Evolutionary conservation across 2,113 vertebrate genomes (phyloP).

Genomic region (Chaetodon trifascialis): DNA sequence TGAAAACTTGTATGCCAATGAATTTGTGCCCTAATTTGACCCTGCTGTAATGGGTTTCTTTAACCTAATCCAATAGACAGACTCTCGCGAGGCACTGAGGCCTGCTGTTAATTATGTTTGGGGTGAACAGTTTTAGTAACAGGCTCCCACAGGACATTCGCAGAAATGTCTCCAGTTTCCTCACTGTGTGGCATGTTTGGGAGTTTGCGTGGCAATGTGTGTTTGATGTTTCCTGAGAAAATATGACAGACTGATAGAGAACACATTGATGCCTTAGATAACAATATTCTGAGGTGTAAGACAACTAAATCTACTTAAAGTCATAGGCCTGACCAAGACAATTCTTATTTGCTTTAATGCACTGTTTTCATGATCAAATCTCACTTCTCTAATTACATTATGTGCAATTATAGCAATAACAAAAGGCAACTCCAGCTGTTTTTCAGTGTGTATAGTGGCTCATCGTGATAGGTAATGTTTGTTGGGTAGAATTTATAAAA

Average conservation of each 20-base stretch:
- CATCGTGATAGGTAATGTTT: constrained; percentile 1
- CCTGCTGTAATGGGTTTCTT: constrained; percentile 44
- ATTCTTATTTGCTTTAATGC: not conserved
- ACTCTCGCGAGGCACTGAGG: constrained; percentile 25
- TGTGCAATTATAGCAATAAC: not conserved
- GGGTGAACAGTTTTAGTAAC: constrained; percentile 66
- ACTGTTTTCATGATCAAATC: not conserved
- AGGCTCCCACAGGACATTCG: constrained; percentile 57
- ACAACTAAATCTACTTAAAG: not conserved
- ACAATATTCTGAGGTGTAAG: not conserved
- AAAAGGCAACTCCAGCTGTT: constrained; percentile 15
- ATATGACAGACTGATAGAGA: not conserved
- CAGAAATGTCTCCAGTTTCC: constrained; percentile 46
- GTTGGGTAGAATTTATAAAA: constrained; percentile 12
- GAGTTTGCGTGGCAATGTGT: constrained; percentile 30
- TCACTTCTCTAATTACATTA: not conserved
- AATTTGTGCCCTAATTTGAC: constrained; percentile 55
- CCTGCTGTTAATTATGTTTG: constrained; percentile 66
- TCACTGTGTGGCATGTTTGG: constrained; percentile 18
- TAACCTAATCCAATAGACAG: constrained; percentile 42
- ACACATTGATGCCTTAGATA: not conserved
- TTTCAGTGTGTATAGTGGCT: not conserved
- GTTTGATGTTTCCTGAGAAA: constrained; percentile 15
- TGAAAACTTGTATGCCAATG: constrained; percentile 14
- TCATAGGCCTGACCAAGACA: not conserved